A percentile compares a stretch with the other conserved stretches of the same genome.
phyloP scores from a whole-genome alignment of 2,113 vertebrate species.

The Tragelaphus scriptus region DNA sequence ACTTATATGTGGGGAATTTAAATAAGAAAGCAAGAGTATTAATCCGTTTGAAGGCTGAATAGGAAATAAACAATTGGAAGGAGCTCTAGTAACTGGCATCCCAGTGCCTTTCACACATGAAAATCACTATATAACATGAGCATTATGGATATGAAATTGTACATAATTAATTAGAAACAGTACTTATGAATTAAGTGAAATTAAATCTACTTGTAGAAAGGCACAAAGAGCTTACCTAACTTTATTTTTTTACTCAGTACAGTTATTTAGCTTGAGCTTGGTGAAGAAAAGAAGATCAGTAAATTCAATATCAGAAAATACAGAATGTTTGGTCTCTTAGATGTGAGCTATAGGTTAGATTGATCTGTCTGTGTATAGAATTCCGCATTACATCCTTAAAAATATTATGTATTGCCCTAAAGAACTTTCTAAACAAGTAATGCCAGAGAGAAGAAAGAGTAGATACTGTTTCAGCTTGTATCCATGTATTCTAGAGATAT shows the following conservation, averaged over 20 bases:
- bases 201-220: neutral
- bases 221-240: neutral
- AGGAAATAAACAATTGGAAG: neutral
- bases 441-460: neutral
- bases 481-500: neutral
- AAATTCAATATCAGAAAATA: neutral
- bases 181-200: neutral
- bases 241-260: neutral
- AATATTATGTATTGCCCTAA: neutral
- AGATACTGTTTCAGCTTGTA: neutral
- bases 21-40: neutral
- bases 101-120: neutral
- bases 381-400: neutral
- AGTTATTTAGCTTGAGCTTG: neutral
- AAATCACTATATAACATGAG: neutral
- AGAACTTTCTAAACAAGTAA: neutral
- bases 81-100: neutral
- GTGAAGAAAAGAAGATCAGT: neutral
- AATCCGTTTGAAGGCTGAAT: neutral
- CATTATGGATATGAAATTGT: neutral
- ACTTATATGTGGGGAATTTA: neutral
- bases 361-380: neutral
- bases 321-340: neutral
- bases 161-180: neutral
- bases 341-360: neutral